phyloP scores from a whole-genome alignment of 2,888 invertebrate species.

The Melieria omissa region DNA sequence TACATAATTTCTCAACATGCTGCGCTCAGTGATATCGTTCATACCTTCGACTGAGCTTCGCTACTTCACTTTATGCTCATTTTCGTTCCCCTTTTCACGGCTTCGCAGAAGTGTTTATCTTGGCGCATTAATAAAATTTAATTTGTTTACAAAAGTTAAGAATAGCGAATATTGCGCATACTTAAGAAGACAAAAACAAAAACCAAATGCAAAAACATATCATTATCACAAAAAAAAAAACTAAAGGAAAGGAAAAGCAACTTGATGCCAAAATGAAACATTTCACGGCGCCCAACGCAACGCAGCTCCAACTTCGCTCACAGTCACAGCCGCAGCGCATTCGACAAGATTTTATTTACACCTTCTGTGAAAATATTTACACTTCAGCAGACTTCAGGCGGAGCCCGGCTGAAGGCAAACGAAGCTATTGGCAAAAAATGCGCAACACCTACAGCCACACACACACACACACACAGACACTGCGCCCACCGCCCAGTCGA shows the following conservation, averaged over 20 bases:
- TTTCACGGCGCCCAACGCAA: constrained; percentile 26
- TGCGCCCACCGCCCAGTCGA: neutral
- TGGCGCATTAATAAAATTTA: constrained; percentile 37
- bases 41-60: too few relatives aligned
- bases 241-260: constrained; percentile 3
- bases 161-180: neutral
- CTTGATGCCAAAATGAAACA: constrained; percentile 34
- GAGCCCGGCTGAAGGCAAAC: neutral
- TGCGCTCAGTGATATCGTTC: too few relatives aligned
- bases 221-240: constrained; percentile 11
- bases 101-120: constrained; percentile 30
- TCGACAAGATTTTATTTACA: constrained; percentile 39
- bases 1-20: too few relatives aligned
- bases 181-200: constrained; percentile 12
- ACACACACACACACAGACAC: neutral
- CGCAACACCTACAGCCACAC: constrained; percentile 23
- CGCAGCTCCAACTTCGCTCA: neutral
- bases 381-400: constrained; percentile 37
- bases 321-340: constrained; percentile 1
- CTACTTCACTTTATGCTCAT: neutral
- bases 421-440: constrained; percentile 11
- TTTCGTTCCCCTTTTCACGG: neutral
- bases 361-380: constrained; percentile 43
- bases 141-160: constrained; percentile 33
- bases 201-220: constrained; percentile 16